Conservation (phyloP, 2,888 invertebrate species). For the Carterocephalus palaemon region DNA sequence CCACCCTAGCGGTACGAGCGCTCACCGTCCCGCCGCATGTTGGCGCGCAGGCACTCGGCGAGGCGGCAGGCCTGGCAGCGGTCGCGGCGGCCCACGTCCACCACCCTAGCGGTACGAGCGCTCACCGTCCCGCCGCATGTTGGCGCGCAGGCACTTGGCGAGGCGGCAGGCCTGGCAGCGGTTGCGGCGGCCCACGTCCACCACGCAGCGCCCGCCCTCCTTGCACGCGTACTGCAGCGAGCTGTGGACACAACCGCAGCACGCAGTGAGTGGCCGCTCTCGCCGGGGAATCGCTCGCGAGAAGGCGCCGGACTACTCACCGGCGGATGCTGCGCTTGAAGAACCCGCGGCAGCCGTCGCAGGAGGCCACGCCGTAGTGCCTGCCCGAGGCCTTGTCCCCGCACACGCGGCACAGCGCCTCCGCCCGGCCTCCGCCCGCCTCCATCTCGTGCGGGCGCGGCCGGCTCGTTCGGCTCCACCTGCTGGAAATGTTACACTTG, state of each 20-base stretch:
- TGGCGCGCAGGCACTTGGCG: slow-evolving; percentile 92
- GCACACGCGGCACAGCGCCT: slow-evolving; percentile 89
- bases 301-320: too few species aligned
- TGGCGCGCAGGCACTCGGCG: too few species aligned
- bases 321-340: slow-evolving; percentile 95
- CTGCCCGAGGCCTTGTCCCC: slow-evolving; percentile 89
- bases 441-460: slow-evolving; percentile 47
- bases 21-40: too few species aligned
- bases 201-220: slow-evolving; percentile 90
- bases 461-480: too few species aligned
- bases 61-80: too few species aligned
- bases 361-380: slow-evolving; percentile 94
- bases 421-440: slow-evolving; percentile 66
- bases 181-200: slow-evolving; percentile 94
- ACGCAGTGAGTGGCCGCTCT: too few species aligned
- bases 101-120: too few species aligned
- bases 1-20: too few species aligned
- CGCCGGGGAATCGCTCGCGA: too few species aligned
- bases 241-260: too few species aligned
- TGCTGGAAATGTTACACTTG: slow-evolving; percentile 18
- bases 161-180: slow-evolving; percentile 97
- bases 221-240: slow-evolving; percentile 95
- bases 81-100: too few species aligned
- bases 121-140: slow-evolving; percentile 96
- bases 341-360: slow-evolving; percentile 92